phyloP scores from a whole-genome alignment of 2,888 invertebrate genomes.

The Pandemis heparana region DNA sequence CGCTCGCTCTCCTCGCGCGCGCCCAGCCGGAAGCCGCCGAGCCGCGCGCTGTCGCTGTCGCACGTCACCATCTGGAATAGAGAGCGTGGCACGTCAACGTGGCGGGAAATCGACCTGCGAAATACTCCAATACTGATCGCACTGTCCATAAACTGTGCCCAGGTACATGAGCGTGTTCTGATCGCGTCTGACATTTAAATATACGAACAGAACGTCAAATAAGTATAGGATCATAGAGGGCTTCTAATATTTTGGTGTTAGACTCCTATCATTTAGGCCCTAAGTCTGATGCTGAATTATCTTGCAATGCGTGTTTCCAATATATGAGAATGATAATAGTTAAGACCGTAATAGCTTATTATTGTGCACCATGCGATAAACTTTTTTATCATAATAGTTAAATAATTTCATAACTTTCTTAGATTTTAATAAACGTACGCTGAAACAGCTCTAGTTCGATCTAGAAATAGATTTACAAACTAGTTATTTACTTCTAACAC shows the following conservation, averaged over 20 bases:
- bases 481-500: constrained; percentile 27
- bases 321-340: no score
- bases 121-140: no score
- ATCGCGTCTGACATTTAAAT: no score
- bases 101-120: not conserved
- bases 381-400: not conserved
- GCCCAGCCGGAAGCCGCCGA: constrained; percentile 78
- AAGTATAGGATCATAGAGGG: no score
- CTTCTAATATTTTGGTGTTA: no score
- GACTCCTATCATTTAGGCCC: no score
- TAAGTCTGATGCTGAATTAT: no score
- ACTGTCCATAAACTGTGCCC: no score
- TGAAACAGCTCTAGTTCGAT: not conserved
- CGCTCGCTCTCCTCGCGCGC: constrained; percentile 73
- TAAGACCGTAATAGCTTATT: not conserved
- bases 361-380: not conserved
- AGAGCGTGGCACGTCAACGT: not conserved
- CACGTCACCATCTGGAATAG: constrained; percentile 79
- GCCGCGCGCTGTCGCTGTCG: constrained; percentile 71
- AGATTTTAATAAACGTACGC: not conserved
- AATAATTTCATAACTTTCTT: not conserved
- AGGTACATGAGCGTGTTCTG: no score
- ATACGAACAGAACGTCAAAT: no score
- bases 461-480: constrained; percentile 30
- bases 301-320: no score